A percentile compares a stretch with the other conserved stretches of the same genome.
phyloP scores from a whole-genome alignment of 2,797 vertebrate species.

The Macropus fuliginosus region DNA sequence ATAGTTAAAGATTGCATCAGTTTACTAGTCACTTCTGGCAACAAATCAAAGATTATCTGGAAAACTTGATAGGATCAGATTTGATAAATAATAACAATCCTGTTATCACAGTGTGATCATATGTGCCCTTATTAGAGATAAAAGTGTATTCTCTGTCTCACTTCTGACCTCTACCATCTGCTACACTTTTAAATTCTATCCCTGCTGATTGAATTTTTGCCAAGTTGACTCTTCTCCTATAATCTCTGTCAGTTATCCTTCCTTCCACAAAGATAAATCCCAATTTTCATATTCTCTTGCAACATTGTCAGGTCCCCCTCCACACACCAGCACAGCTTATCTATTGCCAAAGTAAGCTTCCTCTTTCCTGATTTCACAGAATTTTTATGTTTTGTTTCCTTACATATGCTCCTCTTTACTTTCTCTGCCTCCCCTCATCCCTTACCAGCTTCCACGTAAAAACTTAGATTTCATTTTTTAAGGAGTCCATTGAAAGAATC shows the following conservation, averaged over 20 bases:
- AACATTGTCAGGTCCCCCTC: background rate
- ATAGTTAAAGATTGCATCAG: background rate
- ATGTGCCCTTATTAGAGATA: background rate
- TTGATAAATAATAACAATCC: background rate
- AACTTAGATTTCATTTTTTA: conserved; percentile 31
- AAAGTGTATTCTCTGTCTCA: background rate
- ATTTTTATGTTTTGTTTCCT: background rate
- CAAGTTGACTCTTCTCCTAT: background rate
- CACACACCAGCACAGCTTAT: background rate
- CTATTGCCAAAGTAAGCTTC: background rate
- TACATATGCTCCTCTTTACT: background rate
- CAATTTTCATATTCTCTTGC: background rate
- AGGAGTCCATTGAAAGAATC: conserved; percentile 45
- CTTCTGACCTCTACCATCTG: background rate
- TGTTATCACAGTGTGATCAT: background rate
- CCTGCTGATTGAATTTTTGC: background rate
- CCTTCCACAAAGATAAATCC: background rate
- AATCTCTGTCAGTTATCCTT: background rate
- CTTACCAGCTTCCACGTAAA: background rate
- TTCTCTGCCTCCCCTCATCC: background rate
- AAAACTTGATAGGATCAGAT: background rate
- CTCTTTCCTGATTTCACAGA: background rate
- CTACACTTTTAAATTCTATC: background rate
- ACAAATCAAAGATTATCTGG: conserved; percentile 8
- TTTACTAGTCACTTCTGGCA: conserved; percentile 6